A percentile compares a stretch with the other conserved stretches of the same genome.
These are phyloP conservation scores for Hipparchia semele DNA, from an alignment of 2,888 invertebrate genomes.

Conservation along the genomic window DNA sequence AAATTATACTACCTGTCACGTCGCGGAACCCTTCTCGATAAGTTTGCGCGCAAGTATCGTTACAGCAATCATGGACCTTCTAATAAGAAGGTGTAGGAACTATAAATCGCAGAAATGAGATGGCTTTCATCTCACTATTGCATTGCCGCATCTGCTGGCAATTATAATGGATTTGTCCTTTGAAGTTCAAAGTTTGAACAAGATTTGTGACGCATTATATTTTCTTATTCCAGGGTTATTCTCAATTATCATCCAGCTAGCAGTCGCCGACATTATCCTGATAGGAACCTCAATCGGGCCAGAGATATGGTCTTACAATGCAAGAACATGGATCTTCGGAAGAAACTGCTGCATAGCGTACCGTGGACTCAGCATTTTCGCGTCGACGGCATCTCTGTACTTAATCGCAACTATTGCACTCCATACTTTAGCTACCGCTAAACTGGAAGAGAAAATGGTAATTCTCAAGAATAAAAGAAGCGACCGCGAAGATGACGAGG, in stretches of 20 bases:
- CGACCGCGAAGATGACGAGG: slow-evolving; percentile 66
- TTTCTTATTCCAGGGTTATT: slow-evolving; percentile 75
- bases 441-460: slow-evolving; percentile 71
- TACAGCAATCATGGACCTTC: too few relatives aligned
- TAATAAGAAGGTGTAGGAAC: too few relatives aligned
- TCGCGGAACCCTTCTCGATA: too few relatives aligned
- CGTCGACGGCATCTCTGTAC: slow-evolving; percentile 82
- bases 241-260: slow-evolving; percentile 79
- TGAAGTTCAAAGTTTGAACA: neutral
- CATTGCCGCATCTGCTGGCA: too few relatives aligned
- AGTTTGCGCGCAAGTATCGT: too few relatives aligned
- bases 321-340: slow-evolving; percentile 79
- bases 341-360: slow-evolving; percentile 76
- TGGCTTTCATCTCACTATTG: too few relatives aligned
- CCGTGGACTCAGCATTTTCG: slow-evolving; percentile 80
- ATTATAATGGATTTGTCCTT: too few relatives aligned
- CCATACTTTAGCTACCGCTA: slow-evolving; percentile 81
- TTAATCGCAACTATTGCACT: slow-evolving; percentile 81
- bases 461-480: slow-evolving; percentile 60
- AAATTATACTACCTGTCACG: too few relatives aligned
- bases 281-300: slow-evolving; percentile 71
- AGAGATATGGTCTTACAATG: slow-evolving; percentile 80
- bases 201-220: neutral
- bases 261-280: slow-evolving; percentile 74
- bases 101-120: too few relatives aligned